Evolutionary conservation across 2,113 vertebrate species (phyloP).

Genomic region (Elgaria multicarinata): DNA sequence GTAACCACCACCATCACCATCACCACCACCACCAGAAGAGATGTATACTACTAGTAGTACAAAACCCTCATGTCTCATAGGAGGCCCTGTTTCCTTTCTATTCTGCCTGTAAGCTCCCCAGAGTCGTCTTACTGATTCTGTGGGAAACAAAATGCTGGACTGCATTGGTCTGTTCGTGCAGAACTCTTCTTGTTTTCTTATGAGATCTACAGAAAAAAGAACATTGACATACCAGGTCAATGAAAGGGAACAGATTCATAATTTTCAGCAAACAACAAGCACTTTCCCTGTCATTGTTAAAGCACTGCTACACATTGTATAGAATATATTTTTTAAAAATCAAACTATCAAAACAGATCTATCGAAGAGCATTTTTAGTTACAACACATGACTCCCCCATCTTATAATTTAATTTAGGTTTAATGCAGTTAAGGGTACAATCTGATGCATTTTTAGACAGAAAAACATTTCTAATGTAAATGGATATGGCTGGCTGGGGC

Average conservation of each 20-base stretch:
- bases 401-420: not conserved
- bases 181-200: not conserved
- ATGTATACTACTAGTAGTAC: not conserved
- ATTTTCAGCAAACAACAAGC: not conserved
- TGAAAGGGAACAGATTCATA: not conserved
- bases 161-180: not conserved
- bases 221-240: not conserved
- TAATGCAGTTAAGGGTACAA: not conserved
- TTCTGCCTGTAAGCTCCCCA: not conserved
- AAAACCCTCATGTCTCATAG: not conserved
- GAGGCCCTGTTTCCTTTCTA: not conserved
- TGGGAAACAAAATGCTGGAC: not conserved
- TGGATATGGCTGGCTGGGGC: too few relatives aligned
- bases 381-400: not conserved
- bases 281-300: not conserved
- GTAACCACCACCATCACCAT: not conserved
- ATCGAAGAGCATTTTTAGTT: not conserved
- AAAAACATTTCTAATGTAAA: too few relatives aligned
- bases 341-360: not conserved
- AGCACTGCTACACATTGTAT: fast-evolving
- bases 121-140: not conserved
- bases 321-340: slow-evolving; percentile 24
- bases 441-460: too few relatives aligned
- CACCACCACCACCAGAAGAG: not conserved
- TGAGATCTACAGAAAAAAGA: not conserved